phyloP scores from a whole-genome alignment of 2,888 invertebrate genomes.

The Pandemis cinnamomeana region DNA sequence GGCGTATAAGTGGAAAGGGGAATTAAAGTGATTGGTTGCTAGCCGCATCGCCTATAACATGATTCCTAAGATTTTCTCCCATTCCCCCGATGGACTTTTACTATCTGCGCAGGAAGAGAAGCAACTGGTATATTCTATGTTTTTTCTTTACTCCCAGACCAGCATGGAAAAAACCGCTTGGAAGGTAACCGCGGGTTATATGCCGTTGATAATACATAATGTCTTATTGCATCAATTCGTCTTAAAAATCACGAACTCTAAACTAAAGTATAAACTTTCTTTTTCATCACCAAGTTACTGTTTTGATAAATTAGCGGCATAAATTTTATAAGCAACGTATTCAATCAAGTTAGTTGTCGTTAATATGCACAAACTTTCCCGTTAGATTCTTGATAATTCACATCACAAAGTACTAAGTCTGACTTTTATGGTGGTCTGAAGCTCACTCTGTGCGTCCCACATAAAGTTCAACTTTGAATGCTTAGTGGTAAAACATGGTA shows the following conservation, averaged over 20 bases:
- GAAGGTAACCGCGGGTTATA: too few species aligned
- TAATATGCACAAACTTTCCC: slow-evolving; percentile 41
- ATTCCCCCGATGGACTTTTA: too few species aligned
- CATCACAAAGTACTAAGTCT: slow-evolving; percentile 17
- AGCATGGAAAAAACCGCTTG: too few species aligned
- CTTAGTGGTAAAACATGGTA: neutral
- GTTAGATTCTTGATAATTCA: slow-evolving; percentile 17
- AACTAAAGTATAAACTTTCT: slow-evolving; percentile 31
- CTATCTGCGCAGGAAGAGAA: too few species aligned
- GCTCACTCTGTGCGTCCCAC: neutral
- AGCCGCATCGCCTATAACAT: too few species aligned
- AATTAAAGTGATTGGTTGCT: too few species aligned
- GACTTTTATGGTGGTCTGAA: neutral
- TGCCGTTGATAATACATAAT: too few species aligned
- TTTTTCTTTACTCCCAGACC: too few species aligned
- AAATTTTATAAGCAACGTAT: slow-evolving; percentile 38
- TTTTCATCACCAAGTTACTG: slow-evolving; percentile 20
- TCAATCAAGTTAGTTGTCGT: slow-evolving; percentile 32
- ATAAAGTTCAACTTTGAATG: neutral
- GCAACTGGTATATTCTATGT: too few species aligned
- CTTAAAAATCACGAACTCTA: neutral
- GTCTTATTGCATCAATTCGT: neutral
- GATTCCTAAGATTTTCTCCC: too few species aligned
- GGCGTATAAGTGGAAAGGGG: too few species aligned
- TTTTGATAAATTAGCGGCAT: slow-evolving; percentile 41